These are phyloP conservation scores for Watsonalla binaria DNA, from an alignment of 2,888 invertebrate genomes.

Conservation along the genomic window DNA sequence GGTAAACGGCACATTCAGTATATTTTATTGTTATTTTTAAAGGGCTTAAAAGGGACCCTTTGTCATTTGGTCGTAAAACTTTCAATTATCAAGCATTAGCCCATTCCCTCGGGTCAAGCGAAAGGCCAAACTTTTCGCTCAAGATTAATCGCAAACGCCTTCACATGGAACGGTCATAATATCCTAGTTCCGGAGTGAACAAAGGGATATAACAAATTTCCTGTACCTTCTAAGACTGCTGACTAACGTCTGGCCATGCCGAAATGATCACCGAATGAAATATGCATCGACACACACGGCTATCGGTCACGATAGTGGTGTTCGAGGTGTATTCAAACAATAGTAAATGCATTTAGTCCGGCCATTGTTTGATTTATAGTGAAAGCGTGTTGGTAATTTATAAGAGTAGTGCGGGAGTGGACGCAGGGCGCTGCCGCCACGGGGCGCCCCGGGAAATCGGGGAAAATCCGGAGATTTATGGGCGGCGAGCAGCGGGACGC, in stretches of 20 bases:
- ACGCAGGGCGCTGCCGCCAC: slow-evolving; percentile 47
- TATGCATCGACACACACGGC: slow-evolving; percentile 40
- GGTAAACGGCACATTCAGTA: slow-evolving; percentile 44
- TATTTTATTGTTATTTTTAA: slow-evolving; percentile 40
- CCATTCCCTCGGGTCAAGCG: slow-evolving; percentile 52
- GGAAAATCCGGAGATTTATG: slow-evolving; percentile 76
- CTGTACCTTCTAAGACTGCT: slow-evolving; percentile 45
- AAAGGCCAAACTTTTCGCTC: slow-evolving; percentile 40
- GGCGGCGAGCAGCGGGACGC: slow-evolving; percentile 51
- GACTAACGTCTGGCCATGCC: slow-evolving; percentile 47
- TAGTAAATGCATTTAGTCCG: slow-evolving; percentile 74
- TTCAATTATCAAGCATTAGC: slow-evolving; percentile 66
- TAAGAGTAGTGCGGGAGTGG: slow-evolving; percentile 66
- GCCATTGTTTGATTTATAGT: slow-evolving; percentile 74
- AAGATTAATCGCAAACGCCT: slow-evolving; percentile 53
- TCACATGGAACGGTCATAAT: slow-evolving; percentile 54
- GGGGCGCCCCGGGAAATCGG: slow-evolving; percentile 69
- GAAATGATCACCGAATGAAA: slow-evolving; percentile 39
- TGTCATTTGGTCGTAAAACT: slow-evolving; percentile 34
- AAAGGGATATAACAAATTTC: slow-evolving; percentile 58
- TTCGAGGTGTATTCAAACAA: slow-evolving; percentile 71
- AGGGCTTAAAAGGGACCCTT: slow-evolving; percentile 35
- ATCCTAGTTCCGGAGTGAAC: slow-evolving; percentile 58
- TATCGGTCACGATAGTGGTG: slow-evolving; percentile 44
- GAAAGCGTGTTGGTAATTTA: slow-evolving; percentile 76